Conservation (phyloP, 2,113 vertebrate genomes). For the Himantopus leucocephalus region DNA sequence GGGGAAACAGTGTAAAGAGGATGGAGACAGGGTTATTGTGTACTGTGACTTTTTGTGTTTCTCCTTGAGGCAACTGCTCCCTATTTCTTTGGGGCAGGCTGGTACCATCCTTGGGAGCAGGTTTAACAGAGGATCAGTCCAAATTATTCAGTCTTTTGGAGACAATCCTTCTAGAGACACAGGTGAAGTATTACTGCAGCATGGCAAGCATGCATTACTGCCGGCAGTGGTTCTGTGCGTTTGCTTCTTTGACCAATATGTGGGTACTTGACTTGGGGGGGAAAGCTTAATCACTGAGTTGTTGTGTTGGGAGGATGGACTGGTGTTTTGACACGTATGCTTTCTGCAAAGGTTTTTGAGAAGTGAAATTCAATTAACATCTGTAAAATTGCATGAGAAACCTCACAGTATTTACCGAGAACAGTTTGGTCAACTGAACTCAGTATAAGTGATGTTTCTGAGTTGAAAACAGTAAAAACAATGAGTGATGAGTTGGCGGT, state of each 20-base stretch:
- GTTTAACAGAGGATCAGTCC: background rate
- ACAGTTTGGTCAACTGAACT: background rate
- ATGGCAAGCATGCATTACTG: background rate
- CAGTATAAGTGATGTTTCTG: background rate
- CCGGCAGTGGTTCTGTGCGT: background rate
- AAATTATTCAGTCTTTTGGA: background rate
- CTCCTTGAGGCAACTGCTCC: background rate
- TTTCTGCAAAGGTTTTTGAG: background rate
- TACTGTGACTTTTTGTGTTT: background rate
- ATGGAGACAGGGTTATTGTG: background rate
- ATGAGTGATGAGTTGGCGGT: background rate
- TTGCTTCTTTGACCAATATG: background rate
- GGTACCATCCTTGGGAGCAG: background rate
- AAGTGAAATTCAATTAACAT: background rate
- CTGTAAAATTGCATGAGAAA: background rate
- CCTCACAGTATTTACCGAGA: background rate
- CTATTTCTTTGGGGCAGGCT: background rate
- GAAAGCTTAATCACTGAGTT: background rate
- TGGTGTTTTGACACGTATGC: background rate
- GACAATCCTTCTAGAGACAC: background rate
- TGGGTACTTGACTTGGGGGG: background rate
- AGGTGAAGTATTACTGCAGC: background rate
- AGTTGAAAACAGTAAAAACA: background rate
- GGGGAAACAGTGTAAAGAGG: background rate
- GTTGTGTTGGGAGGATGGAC: background rate